Evolutionary conservation across 2,113 vertebrate species (phyloP).

Genomic region (Vicugna pacos): DNA sequence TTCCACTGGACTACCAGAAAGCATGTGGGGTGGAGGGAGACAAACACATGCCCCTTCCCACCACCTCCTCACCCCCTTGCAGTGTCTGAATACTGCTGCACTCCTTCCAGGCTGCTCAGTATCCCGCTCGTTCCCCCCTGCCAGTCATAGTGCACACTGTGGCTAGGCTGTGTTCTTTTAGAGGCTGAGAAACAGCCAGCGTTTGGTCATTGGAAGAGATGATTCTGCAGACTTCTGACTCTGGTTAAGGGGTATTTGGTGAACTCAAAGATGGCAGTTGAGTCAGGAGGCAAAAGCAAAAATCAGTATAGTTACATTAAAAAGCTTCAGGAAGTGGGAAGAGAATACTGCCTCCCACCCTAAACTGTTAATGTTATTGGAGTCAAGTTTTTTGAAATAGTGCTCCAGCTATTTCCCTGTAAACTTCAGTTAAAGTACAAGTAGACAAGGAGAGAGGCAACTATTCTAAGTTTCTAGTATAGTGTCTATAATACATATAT

Average conservation of each 20-base stretch:
- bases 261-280: background rate
- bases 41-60: background rate
- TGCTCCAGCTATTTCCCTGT: slow-evolving; percentile 33
- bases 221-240: slow-evolving; percentile 22
- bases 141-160: background rate
- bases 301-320: background rate
- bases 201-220: background rate
- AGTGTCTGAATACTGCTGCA: background rate
- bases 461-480: background rate
- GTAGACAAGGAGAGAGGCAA: background rate
- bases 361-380: background rate
- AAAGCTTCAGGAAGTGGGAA: background rate
- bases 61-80: background rate
- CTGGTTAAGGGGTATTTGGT: slow-evolving; percentile 6
- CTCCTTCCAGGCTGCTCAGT: background rate
- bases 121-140: background rate
- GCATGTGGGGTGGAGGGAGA: background rate
- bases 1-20: slow-evolving; percentile 13
- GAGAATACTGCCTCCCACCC: slow-evolving; percentile 15
- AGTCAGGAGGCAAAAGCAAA: slow-evolving; percentile 31
- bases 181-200: slow-evolving; percentile 51
- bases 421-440: slow-evolving; percentile 55
- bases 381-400: background rate
- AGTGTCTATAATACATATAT: background rate
- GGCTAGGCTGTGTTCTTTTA: background rate